These are phyloP conservation scores for Aphrocallistes beatrix DNA, from an alignment of 37 sponge, comb jelly and placozoan genomes.

Conservation along the genomic window DNA sequence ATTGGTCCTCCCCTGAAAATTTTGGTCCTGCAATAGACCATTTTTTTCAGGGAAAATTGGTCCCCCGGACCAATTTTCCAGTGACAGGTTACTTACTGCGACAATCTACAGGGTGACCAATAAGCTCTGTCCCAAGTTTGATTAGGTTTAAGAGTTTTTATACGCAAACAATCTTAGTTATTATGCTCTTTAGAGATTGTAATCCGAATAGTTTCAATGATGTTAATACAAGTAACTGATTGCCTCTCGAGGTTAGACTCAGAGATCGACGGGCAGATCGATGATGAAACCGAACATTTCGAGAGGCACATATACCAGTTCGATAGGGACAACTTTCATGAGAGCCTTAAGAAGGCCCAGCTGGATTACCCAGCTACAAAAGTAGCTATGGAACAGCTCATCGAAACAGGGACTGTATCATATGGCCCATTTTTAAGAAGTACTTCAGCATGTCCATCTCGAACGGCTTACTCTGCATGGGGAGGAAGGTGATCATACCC, in stretches of 20 bases:
- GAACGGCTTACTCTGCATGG: constrained; percentile 9
- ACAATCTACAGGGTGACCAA: too few relatives aligned
- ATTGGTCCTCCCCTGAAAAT: too few relatives aligned
- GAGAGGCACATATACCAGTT: constrained; percentile 6
- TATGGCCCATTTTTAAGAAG: background rate
- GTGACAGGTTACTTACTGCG: too few relatives aligned
- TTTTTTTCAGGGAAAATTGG: too few relatives aligned
- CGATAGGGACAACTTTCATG: background rate
- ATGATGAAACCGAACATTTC: background rate
- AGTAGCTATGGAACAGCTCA: constrained; percentile 1
- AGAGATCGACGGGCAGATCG: background rate
- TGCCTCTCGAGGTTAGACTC: background rate
- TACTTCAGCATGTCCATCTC: background rate
- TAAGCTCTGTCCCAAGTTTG: too few relatives aligned
- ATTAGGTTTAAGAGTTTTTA: too few relatives aligned
- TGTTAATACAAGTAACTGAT: too few relatives aligned
- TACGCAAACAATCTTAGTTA: too few relatives aligned
- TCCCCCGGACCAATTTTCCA: too few relatives aligned
- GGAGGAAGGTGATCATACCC: constrained; percentile 7
- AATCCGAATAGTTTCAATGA: too few relatives aligned
- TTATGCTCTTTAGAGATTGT: too few relatives aligned
- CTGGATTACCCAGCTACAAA: background rate
- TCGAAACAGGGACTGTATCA: background rate
- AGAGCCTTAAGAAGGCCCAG: background rate
- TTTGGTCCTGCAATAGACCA: too few relatives aligned